Evolutionary conservation across 2,888 invertebrate species (phyloP), one percentile per base, ranked within the genome.

Genomic region (Ellobium chinense): DNA sequence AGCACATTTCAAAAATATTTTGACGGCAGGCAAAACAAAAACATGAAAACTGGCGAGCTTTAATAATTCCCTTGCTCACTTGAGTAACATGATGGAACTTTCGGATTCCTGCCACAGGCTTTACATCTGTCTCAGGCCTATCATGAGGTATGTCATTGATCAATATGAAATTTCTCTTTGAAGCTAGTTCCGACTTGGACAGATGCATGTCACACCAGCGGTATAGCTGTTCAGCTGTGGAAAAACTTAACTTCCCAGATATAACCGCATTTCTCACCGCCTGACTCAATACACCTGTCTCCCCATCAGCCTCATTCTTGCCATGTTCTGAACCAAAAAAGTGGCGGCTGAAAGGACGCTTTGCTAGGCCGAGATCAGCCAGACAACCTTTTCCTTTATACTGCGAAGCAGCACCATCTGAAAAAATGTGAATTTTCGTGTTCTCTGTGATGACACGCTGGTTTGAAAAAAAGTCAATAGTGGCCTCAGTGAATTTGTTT

Each of bases 271-370:
- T 76, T 36, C 39, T 39, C 34, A 76, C 21, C 12, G 54, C 56
- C 56, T 76, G 60, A 60, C 76, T 65, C 7, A 76, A 14, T 2
- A 66, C 56, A 2, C 66, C 76, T 31, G 76, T 76, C 56, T 76
- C 76, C 18, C 76, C 76, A 46, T 76, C 76, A 9, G 76, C 65
- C 66, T 76, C 76, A 21, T 62, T 62, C 31, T 76, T 76, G 12
- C 76, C 56, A 65, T 76, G 76, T 34, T 76, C 76, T 12, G 76
- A 65, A 4, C 76, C 76, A n/a, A 66, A 76, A 24, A 31, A 76
- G n/a, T 24, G 46, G 46, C 18, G 46, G 9, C 7, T 46, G 18
- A 12, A 46, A 12, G 7, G 7, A 46, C 18, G 46, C 18, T 7
- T 46, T 12, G 9, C 46, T 12, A 12, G 18, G 18, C 46, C 46